Conservation (phyloP, 1,140 invertebrate genomes). For the Oedothorax gibbosus region DNA sequence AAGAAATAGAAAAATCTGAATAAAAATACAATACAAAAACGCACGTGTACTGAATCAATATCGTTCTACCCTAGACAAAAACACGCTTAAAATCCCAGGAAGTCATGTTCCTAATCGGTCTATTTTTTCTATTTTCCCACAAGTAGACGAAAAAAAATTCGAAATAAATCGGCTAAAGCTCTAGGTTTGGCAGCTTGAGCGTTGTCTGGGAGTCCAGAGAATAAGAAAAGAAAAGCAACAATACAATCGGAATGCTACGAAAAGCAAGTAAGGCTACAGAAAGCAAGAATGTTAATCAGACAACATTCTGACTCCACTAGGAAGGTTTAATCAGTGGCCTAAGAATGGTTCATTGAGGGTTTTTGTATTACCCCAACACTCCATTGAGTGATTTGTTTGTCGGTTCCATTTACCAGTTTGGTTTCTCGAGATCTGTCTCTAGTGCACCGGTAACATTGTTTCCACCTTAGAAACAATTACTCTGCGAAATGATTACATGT, state of each 20-base stretch:
- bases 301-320: slow-evolving; percentile 46
- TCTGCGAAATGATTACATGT: too few species aligned
- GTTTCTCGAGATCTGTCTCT: neutral
- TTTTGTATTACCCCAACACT: slow-evolving; percentile 32
- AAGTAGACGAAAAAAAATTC: neutral
- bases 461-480: too few species aligned
- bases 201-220: slow-evolving; percentile 43
- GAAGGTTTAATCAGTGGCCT: slow-evolving; percentile 47
- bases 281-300: slow-evolving; percentile 43
- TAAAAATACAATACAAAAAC: too few species aligned
- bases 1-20: too few species aligned
- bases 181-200: slow-evolving; percentile 32
- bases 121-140: neutral
- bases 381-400: slow-evolving; percentile 43
- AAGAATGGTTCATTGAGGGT: slow-evolving; percentile 55
- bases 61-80: too few species aligned
- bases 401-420: slow-evolving; percentile 2
- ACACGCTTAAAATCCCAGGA: too few species aligned
- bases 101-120: slow-evolving; percentile 25
- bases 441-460: too few species aligned
- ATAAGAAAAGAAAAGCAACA: slow-evolving; percentile 3
- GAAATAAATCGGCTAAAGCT: slow-evolving; percentile 52
- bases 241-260: neutral
- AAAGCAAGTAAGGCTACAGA: slow-evolving; percentile 11
- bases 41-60: too few species aligned